These are phyloP conservation scores for Piezodorus guildinii DNA, from an alignment of 1,140 invertebrate species.

Conservation along the genomic window DNA sequence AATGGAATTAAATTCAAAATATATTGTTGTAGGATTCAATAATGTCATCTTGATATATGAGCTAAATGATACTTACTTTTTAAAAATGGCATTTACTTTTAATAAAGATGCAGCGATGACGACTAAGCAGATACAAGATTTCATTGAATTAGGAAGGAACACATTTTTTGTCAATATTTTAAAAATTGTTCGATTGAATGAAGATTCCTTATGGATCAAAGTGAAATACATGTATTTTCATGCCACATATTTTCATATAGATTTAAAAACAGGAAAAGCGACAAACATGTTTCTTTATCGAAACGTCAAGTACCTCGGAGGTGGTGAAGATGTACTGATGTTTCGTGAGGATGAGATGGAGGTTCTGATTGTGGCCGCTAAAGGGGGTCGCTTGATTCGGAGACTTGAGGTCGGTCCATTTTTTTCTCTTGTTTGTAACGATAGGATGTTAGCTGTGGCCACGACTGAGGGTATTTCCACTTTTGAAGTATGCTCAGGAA, in stretches of 20 bases:
- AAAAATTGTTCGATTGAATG: neutral
- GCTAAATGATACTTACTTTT: neutral
- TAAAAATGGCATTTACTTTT: neutral
- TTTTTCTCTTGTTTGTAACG: neutral
- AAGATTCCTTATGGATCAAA: neutral
- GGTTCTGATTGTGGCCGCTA: neutral
- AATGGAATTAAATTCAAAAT: neutral
- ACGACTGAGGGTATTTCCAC: neutral
- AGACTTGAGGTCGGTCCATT: neutral
- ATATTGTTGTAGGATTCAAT: neutral
- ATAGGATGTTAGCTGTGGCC: neutral
- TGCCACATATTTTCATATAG: neutral
- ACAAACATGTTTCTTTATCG: neutral
- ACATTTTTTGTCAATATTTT: neutral
- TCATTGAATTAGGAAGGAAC: neutral
- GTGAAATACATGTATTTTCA: conserved; percentile 3
- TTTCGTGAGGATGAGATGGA: neutral
- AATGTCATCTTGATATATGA: conserved; percentile 1
- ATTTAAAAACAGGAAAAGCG: neutral
- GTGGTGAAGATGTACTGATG: conserved; percentile 1
- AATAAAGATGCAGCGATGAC: conserved; percentile 2
- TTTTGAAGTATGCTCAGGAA: neutral
- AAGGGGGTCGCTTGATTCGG: neutral
- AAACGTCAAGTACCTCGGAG: neutral
- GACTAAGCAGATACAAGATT: neutral